Percentiles rank a stretch among this genome's conserved stretches.
These are phyloP conservation scores for Petrocephalus microphthalmus DNA, from an alignment of 2,113 vertebrate species.

Conservation along the genomic window DNA sequence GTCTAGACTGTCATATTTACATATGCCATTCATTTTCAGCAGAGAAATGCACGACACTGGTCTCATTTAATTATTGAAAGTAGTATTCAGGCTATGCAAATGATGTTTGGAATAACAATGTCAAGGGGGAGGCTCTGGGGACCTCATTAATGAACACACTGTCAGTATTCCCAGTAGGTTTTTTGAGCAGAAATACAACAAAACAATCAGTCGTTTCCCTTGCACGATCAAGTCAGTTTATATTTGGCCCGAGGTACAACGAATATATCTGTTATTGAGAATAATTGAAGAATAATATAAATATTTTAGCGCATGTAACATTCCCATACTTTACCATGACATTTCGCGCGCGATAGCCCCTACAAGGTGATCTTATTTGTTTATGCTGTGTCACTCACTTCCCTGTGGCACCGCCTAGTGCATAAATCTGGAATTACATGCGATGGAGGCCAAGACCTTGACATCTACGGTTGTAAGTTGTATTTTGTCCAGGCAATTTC, in stretches of 20 bases:
- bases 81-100: background rate
- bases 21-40: background rate
- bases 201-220: background rate
- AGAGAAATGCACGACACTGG: background rate
- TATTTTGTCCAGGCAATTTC: background rate
- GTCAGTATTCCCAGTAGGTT: conserved; percentile 1
- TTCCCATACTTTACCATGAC: background rate
- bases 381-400: background rate
- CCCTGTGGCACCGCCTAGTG: background rate
- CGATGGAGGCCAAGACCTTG: background rate
- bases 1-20: background rate
- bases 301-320: background rate
- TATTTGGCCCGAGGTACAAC: background rate
- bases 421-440: background rate
- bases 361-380: background rate
- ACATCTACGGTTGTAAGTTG: background rate
- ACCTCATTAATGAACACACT: conserved; percentile 13
- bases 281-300: background rate
- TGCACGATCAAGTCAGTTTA: background rate
- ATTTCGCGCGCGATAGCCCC: background rate
- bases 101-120: background rate
- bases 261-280: background rate
- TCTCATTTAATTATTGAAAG: background rate
- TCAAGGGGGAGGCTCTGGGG: background rate
- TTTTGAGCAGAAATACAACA: background rate